phyloP scores from a whole-genome alignment of 2,113 vertebrate genomes.

The Bucco capensis region DNA sequence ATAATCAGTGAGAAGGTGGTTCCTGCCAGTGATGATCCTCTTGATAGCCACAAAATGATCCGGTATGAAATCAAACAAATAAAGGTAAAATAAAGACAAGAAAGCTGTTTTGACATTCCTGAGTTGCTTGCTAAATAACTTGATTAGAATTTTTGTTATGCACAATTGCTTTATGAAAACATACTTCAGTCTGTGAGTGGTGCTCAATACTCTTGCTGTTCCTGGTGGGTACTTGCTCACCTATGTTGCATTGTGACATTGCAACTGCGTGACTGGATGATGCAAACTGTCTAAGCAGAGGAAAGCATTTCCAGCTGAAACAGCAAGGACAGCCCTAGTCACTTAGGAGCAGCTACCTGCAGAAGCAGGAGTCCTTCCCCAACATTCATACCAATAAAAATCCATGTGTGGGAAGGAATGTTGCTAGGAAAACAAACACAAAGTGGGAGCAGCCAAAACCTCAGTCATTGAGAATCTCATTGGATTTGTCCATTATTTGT shows the following conservation, averaged over 20 bases:
- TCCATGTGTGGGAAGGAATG: neutral
- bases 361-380: neutral
- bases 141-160: neutral
- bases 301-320: neutral
- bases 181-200: neutral
- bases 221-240: neutral
- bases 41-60: constrained; percentile 85
- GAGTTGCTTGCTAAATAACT: neutral
- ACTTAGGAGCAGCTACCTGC: neutral
- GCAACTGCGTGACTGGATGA: neutral
- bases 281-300: neutral
- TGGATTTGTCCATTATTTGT: neutral
- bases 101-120: neutral
- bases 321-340: neutral
- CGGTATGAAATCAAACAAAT: constrained; percentile 94
- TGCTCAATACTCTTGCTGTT: neutral
- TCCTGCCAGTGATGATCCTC: constrained; percentile 79
- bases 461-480: neutral
- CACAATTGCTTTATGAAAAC: neutral
- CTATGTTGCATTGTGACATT: no score
- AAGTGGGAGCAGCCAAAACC: neutral
- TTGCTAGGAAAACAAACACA: neutral
- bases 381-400: neutral
- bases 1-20: constrained; percentile 87
- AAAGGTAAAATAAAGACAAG: constrained; percentile 74